Evolutionary conservation across 2,888 invertebrate genomes (phyloP).

Genomic region (Eupithecia centaureata): DNA sequence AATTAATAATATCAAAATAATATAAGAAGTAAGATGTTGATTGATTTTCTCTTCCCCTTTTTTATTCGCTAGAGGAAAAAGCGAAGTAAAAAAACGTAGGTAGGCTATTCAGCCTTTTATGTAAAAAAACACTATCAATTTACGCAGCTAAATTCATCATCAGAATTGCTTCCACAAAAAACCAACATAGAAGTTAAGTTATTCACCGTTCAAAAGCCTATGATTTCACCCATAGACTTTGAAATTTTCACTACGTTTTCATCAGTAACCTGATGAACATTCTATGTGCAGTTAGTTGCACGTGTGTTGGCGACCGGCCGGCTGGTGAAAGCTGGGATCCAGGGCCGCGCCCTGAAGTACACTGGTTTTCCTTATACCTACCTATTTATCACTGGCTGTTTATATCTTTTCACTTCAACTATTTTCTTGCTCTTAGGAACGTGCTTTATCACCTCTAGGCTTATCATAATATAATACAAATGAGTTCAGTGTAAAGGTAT

Average conservation of each 20-base stretch:
- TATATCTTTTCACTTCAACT: constrained; percentile 32
- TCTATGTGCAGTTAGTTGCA: constrained; percentile 37
- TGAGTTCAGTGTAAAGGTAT: too few relatives aligned
- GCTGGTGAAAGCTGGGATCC: constrained; percentile 57
- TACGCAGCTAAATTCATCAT: not conserved
- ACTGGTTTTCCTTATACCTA: constrained; percentile 46
- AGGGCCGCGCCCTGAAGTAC: constrained; percentile 52
- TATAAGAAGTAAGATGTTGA: too few relatives aligned
- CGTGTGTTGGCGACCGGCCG: constrained; percentile 54
- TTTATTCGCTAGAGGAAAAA: too few relatives aligned
- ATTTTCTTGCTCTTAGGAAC: constrained; percentile 12
- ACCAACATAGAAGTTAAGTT: too few relatives aligned
- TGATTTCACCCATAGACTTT: too few relatives aligned
- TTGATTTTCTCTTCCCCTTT: too few relatives aligned
- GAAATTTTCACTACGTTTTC: too few relatives aligned
- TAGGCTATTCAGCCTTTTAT: too few relatives aligned
- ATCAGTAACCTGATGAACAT: constrained; percentile 14
- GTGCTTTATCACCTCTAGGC: constrained; percentile 4
- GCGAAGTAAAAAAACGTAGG: not conserved
- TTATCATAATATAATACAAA: not conserved
- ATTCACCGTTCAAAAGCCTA: too few relatives aligned
- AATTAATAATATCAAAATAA: too few relatives aligned
- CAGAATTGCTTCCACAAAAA: too few relatives aligned
- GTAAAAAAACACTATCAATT: not conserved
- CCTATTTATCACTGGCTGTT: constrained; percentile 47